Evolutionary conservation across 2,888 invertebrate species (phyloP).

Genomic region (Xestoiulus laeticollis): DNA sequence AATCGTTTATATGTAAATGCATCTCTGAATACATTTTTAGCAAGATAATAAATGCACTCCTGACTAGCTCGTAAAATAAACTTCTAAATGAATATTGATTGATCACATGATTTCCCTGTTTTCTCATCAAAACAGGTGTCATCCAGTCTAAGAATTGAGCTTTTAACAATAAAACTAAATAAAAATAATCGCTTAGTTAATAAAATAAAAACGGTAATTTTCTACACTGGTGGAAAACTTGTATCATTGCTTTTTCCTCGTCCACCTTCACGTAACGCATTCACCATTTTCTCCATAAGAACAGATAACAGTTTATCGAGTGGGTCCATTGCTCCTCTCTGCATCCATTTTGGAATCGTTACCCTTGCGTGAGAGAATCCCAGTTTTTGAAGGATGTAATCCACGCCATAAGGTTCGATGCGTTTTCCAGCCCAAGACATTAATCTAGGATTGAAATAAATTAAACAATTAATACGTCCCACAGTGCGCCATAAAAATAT

Average conservation of each 20-base stretch:
- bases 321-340: slow-evolving; percentile 97
- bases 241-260: not conserved
- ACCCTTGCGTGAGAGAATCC: slow-evolving; percentile 97
- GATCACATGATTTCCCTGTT: too few species aligned
- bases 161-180: too few species aligned
- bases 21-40: too few species aligned
- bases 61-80: too few species aligned
- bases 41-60: too few species aligned
- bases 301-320: slow-evolving; percentile 89
- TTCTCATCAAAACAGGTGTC: too few species aligned
- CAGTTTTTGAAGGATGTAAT: slow-evolving; percentile 96
- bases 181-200: too few species aligned
- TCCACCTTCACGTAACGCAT: slow-evolving; percentile 51
- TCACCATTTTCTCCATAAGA: slow-evolving; percentile 64
- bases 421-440: slow-evolving; percentile 88
- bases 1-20: too few species aligned
- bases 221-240: not conserved
- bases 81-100: too few species aligned
- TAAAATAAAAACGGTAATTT: not conserved
- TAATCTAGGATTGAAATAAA: slow-evolving; percentile 59
- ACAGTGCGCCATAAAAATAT: slow-evolving; percentile 8
- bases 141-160: too few species aligned
- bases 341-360: slow-evolving; percentile 99
- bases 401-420: slow-evolving; percentile 97
- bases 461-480: not conserved